Conservation (phyloP, 2,888 invertebrate genomes). For the Nemotelus pantherinus region DNA sequence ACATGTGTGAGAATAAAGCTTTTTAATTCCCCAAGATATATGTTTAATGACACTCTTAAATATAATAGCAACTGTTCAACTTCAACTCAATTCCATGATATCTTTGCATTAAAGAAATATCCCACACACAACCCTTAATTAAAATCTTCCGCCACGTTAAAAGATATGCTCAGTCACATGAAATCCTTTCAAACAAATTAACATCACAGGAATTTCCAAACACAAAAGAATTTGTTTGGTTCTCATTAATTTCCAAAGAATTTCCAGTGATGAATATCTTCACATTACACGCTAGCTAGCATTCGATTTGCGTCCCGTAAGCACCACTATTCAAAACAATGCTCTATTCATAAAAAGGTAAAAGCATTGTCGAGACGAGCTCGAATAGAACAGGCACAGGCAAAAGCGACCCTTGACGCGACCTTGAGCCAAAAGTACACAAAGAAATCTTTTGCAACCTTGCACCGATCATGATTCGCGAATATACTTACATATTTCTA, state of each 20-base stretch:
- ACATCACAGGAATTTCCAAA: too few relatives aligned
- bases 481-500: too few relatives aligned
- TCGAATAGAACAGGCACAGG: neutral
- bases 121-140: too few relatives aligned
- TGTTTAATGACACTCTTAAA: too few relatives aligned
- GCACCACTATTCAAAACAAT: neutral
- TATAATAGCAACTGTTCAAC: too few relatives aligned
- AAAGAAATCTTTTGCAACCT: neutral
- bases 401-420: slow-evolving; percentile 6
- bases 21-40: too few relatives aligned
- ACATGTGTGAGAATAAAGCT: too few relatives aligned
- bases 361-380: neutral
- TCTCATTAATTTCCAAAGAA: neutral
- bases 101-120: too few relatives aligned
- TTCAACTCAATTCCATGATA: too few relatives aligned
- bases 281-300: neutral
- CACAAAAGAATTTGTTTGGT: neutral
- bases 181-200: too few relatives aligned
- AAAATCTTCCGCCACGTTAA: too few relatives aligned
- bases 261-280: slow-evolving; percentile 20
- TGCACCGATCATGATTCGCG: neutral
- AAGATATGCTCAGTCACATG: too few relatives aligned
- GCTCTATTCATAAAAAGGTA: neutral
- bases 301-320: neutral
- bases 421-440: slow-evolving; percentile 5